A percentile compares a stretch with the other conserved stretches of the same genome.
phyloP scores from a whole-genome alignment of 2,888 invertebrate genomes.

The Ferrisia virgata region DNA sequence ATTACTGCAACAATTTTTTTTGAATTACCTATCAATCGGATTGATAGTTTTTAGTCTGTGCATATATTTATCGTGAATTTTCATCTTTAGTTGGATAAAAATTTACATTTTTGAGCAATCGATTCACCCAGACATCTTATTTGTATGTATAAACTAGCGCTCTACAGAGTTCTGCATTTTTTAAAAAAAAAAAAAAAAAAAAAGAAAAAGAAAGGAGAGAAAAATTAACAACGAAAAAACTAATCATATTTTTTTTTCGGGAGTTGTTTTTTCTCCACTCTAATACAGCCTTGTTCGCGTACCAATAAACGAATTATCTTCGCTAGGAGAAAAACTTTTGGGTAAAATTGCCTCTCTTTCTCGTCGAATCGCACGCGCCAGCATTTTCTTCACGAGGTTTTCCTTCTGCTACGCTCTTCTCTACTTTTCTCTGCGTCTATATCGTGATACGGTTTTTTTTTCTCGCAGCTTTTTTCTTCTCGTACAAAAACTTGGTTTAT shows the following conservation, averaged over 20 bases:
- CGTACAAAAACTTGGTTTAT: slow-evolving; percentile 22
- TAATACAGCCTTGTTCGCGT: background rate
- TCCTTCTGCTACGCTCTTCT: no score
- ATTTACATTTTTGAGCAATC: slow-evolving; percentile 20
- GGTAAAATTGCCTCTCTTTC: background rate
- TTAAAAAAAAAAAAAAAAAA: background rate
- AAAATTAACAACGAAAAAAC: slow-evolving; percentile 23
- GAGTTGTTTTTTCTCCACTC: background rate
- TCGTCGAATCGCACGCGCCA: background rate
- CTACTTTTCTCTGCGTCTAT: background rate
- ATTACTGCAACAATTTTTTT: no score
- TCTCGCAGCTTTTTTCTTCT: background rate
- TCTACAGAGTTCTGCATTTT: background rate
- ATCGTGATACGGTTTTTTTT: background rate
- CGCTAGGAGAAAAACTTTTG: background rate
- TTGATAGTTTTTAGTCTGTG: no score
- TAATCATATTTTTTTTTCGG: slow-evolving; percentile 21
- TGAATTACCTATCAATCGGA: no score
- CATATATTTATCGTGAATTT: no score
- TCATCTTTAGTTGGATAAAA: background rate
- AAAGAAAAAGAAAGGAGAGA: background rate
- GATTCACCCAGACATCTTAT: slow-evolving; percentile 8
- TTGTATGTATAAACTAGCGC: slow-evolving; percentile 3
- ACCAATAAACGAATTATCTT: slow-evolving; percentile 15
- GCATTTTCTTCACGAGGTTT: background rate